Evolutionary conservation across 2,888 invertebrate species (phyloP).

Genomic region (Ichneumoninae sp.): DNA sequence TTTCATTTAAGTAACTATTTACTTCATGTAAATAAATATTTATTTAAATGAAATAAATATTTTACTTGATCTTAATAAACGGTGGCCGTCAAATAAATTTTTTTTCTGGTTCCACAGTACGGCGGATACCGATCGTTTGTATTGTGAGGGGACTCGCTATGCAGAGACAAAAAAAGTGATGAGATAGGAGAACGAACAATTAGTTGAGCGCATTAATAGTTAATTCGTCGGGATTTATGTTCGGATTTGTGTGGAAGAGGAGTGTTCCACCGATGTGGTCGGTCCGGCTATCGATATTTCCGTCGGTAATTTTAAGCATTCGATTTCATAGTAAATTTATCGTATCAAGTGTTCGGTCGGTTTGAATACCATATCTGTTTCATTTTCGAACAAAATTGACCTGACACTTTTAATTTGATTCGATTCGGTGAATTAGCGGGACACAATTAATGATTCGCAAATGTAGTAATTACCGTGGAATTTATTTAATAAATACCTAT

Average conservation of each 20-base stretch:
- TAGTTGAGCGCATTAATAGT: not conserved
- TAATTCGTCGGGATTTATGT: not conserved
- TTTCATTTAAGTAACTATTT: too few species aligned
- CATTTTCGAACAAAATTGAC: not conserved
- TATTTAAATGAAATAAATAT: too few species aligned
- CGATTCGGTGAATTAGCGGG: not conserved
- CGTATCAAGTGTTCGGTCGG: not conserved
- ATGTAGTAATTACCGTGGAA: not conserved
- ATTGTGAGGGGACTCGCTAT: not conserved
- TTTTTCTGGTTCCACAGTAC: not conserved
- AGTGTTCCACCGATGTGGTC: not conserved
- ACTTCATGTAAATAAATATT: too few species aligned
- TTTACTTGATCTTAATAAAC: too few species aligned
- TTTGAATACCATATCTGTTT: not conserved
- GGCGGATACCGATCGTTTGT: slow-evolving; percentile 27
- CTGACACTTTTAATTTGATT: not conserved
- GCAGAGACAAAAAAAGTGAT: not conserved
- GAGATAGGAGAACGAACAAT: not conserved
- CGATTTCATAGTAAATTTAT: not conserved
- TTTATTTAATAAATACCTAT: not conserved
- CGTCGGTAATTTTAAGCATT: not conserved
- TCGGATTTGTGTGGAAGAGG: not conserved
- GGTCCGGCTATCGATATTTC: not conserved
- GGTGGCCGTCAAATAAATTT: too few species aligned
- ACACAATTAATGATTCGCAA: not conserved